phyloP scores from a whole-genome alignment of 2,888 invertebrate species.

The Oligia latruncula region DNA sequence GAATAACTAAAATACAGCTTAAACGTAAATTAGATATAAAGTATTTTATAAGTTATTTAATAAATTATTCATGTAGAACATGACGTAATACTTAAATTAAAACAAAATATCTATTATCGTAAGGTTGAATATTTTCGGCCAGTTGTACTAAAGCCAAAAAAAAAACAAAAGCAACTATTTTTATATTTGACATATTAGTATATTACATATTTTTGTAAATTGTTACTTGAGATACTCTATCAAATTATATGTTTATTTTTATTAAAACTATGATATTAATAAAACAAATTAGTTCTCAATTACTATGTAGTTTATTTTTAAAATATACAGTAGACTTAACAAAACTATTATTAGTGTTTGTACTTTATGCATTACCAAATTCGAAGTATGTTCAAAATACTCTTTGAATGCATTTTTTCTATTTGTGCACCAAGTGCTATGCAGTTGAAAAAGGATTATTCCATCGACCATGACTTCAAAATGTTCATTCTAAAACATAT shows the following conservation, averaged over 20 bases:
- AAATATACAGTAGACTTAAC: constrained; percentile 44
- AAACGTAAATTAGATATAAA: constrained; percentile 42
- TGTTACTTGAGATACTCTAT: constrained; percentile 40
- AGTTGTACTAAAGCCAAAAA: constrained; percentile 65
- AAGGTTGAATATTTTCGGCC: constrained; percentile 55
- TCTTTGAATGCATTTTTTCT: constrained; percentile 83
- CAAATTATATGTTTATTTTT: constrained; percentile 39
- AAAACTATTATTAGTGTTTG: constrained; percentile 56
- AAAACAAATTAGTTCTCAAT: constrained; percentile 60
- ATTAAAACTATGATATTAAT: constrained; percentile 59
- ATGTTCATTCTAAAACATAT: constrained; percentile 64
- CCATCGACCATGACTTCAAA: constrained; percentile 62
- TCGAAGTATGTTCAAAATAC: constrained; percentile 84
- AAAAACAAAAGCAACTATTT: constrained; percentile 59
- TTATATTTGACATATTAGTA: constrained; percentile 34
- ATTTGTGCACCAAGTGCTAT: constrained; percentile 61
- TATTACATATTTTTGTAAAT: constrained; percentile 48
- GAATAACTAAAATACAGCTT: constrained; percentile 32
- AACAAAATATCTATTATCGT: constrained; percentile 25
- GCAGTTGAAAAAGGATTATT: constrained; percentile 61
- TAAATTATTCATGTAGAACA: constrained; percentile 71
- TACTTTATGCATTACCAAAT: constrained; percentile 80
- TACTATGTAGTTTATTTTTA: constrained; percentile 59
- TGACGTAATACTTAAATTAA: constrained; percentile 63
- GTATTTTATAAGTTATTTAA: constrained; percentile 49